phyloP scores from a whole-genome alignment of 2,113 vertebrate genomes.

The Brienomyrus brachyistius region DNA sequence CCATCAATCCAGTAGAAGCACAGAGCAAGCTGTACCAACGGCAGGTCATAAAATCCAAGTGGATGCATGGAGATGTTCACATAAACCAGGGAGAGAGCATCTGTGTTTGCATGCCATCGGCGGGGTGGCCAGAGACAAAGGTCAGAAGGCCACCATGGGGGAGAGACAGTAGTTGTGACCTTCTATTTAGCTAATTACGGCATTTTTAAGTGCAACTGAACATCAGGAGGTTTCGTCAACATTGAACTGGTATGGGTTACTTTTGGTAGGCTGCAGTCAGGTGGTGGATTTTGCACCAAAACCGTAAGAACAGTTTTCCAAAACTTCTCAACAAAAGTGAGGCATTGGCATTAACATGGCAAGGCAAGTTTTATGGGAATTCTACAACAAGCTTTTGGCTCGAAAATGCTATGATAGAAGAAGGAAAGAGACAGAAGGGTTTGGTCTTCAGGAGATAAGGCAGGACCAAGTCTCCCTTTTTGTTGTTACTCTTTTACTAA shows the following conservation, averaged over 20 bases:
- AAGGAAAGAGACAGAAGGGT: neutral
- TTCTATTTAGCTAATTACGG: neutral
- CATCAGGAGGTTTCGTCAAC: neutral
- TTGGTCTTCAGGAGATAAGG: neutral
- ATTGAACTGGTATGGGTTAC: neutral
- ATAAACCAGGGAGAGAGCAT: neutral
- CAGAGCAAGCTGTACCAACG: neutral
- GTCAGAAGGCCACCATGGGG: neutral
- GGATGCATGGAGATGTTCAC: neutral
- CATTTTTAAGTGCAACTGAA: neutral
- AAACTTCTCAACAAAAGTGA: neutral
- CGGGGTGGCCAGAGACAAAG: neutral
- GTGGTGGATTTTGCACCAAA: neutral
- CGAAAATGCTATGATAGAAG: neutral
- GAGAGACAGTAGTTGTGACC: neutral
- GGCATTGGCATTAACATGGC: neutral
- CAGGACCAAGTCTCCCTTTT: neutral
- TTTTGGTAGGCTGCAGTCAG: neutral
- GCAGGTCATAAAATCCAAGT: neutral
- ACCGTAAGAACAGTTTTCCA: neutral
- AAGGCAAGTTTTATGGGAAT: neutral
- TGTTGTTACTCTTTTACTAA: neutral
- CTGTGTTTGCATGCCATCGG: neutral
- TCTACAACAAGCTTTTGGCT: neutral
- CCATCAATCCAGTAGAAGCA: neutral